Evolutionary conservation across 1,140 invertebrate species (phyloP), one percentile per base, ranked within the genome.

Genomic region (Nixonia krombeini): DNA sequence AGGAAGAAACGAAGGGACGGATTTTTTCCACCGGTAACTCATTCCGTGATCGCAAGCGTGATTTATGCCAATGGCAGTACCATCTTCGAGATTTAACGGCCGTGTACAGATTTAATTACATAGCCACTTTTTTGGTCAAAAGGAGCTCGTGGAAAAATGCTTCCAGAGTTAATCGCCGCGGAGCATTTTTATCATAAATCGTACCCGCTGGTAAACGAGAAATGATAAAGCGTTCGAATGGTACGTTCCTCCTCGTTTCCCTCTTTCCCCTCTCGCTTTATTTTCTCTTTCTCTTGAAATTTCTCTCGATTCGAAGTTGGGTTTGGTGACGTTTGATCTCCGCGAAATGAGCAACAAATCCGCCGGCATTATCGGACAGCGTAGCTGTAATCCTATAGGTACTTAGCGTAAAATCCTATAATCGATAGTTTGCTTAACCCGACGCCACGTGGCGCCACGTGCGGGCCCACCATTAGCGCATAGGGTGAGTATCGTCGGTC

Each of bases 391-490:
- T 84, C 80, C 81, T 79, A 83, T 82, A 77, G 80, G 80, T 84
- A 75, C 81, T 83, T 83, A 84, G 75, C 81, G 81, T 82, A 70
- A 84, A 84, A 84, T 84, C 82, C 79, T 72, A 84, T 84, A 84
- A 84, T 83, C 82, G 80, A 84, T 84, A 83, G 82, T 84, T 84
- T 84, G 80, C 82, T 83, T 81, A 84, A 84, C 81, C 79, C 72
- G 72, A 70, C 50, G 79, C 76, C 82, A 82, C 82, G 81, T 82
- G 82, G 75, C 80, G 82, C 79, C 82, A 78, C 79, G 82, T 82
- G 82, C 71, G 68, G 59, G 59, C 9, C 56, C 76, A 76, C 81
- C 80, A 84, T 84, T 82, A 81, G 65, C 40, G 59, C 45, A 13
- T 8, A 17, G 66, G 70, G 59, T 44, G 74, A 68, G 57, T 63